Evolutionary conservation across 2,797 vertebrate species (phyloP).

Genomic region (Bradypodion ventrale): DNA sequence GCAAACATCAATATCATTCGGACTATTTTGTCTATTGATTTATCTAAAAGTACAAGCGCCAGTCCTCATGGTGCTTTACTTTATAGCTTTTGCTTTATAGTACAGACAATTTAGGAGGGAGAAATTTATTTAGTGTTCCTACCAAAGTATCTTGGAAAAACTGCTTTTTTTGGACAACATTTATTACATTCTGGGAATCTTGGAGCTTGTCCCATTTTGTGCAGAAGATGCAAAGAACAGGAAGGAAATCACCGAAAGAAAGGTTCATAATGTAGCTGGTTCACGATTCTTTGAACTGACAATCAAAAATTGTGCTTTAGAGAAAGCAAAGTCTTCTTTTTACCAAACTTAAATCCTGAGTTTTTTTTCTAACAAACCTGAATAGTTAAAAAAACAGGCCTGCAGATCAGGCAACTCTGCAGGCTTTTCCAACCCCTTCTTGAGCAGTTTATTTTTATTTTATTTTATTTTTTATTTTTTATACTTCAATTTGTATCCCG

Average conservation of each 20-base stretch:
- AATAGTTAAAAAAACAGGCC: neutral
- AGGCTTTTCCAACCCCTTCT: neutral
- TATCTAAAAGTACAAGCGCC: neutral
- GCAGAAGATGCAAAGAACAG: neutral
- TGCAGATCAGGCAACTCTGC: neutral
- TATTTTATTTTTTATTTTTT: no score
- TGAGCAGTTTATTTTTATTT: no score
- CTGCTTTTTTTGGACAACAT: no score
- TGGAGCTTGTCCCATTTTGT: neutral
- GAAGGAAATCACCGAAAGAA: neutral
- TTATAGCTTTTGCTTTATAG: neutral
- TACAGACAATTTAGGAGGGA: neutral
- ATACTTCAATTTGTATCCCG: no score
- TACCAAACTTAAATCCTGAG: neutral
- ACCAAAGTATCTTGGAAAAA: no score
- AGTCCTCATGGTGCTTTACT: neutral
- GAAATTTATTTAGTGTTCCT: neutral
- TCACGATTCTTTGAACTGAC: neutral
- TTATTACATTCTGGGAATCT: no score
- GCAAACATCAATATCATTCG: no score
- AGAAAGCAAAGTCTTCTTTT: neutral
- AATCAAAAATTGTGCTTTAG: neutral
- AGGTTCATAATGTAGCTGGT: neutral
- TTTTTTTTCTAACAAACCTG: neutral
- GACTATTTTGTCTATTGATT: no score